phyloP scores from a whole-genome alignment of 92 coral and sea anemone genomes.

The Heteractis magnifica region DNA sequence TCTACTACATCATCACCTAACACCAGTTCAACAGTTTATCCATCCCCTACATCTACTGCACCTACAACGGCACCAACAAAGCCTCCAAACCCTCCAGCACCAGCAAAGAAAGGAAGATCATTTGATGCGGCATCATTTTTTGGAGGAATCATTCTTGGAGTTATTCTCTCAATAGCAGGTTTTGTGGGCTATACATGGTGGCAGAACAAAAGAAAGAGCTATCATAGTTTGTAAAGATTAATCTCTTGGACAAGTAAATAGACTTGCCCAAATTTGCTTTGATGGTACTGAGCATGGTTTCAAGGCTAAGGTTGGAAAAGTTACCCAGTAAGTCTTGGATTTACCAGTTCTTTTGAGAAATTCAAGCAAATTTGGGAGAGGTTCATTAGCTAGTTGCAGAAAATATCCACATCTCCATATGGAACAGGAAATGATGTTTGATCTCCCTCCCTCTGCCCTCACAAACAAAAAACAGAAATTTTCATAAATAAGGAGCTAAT shows the following conservation, averaged over 20 bases:
- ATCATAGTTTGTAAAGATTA: constrained; percentile 64
- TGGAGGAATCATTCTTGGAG: constrained; percentile 91
- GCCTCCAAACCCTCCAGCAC: not conserved
- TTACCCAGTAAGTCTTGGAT: too few relatives aligned
- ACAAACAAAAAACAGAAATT: too few relatives aligned
- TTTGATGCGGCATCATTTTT: constrained; percentile 91
- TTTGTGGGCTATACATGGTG: constrained; percentile 67
- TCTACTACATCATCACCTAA: not conserved
- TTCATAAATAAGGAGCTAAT: too few relatives aligned
- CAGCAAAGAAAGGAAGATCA: constrained; percentile 32
- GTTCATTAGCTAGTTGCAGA: not conserved
- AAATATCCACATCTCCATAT: not conserved
- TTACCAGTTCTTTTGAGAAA: too few relatives aligned
- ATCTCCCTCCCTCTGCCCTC: too few relatives aligned
- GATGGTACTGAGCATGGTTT: too few relatives aligned
- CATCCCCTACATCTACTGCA: constrained; percentile 24
- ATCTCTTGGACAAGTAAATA: not conserved
- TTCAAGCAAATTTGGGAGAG: not conserved
- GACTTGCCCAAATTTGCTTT: too few relatives aligned
- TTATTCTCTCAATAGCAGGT: constrained; percentile 41
- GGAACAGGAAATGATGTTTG: too few relatives aligned
- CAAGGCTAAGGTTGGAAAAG: too few relatives aligned
- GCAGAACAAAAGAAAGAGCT: constrained; percentile 78
- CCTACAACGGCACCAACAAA: constrained; percentile 7
- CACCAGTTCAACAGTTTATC: not conserved